Base-by-base conservation (phyloP, 1,140 invertebrate genomes). In the Mya arenaria region DNA sequence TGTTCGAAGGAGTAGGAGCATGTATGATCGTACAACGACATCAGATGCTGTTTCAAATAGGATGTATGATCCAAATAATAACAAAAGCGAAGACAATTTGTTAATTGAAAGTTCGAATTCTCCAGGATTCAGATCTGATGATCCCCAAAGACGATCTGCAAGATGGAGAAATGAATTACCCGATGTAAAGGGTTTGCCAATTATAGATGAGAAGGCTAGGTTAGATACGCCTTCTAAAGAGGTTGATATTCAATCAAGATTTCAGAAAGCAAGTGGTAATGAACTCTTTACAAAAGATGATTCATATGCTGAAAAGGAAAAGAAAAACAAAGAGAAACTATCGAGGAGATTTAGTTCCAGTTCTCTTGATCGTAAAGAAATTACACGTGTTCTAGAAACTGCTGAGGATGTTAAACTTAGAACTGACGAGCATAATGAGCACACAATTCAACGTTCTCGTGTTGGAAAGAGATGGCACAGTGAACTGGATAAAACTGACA, bases 401-500 rank as follows among this genome's bases (percentile, higher is more conserved):
- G 68, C 78, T 8, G 78, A 81, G 34, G 68, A 80, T 34, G 75
- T 83, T 4, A 81, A 78, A 66, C 77, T 68, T 34, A 73, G 55
- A 56, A 72, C 69, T 17, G 85, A 85, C 28, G 68, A 78, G 30
- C 69, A 66, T 63, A 52, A 55, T 23, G 86, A 89, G 0, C 83
- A 86, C 3, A 82, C 88, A 17, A 90, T 89, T 8, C 83, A 90
- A 17, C 73, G 88, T 34, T 78, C 86, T 44, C 80, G 86, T 68
- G 78, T 90, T 41, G 89, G 86, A 69, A 84, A 84, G 19, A 68
- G 84, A 8, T 89, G 87, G 87, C 73, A 83, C 6, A 87, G 84
- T 79, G 85, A 88, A 62, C 84, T 90, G 48, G 88, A 85, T 41
- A 86, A 85, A 83, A 86, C 86, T 36, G 87, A 90, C 55, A 89